Conservation (phyloP, 2,113 vertebrate species). For the Plecotus auritus region DNA sequence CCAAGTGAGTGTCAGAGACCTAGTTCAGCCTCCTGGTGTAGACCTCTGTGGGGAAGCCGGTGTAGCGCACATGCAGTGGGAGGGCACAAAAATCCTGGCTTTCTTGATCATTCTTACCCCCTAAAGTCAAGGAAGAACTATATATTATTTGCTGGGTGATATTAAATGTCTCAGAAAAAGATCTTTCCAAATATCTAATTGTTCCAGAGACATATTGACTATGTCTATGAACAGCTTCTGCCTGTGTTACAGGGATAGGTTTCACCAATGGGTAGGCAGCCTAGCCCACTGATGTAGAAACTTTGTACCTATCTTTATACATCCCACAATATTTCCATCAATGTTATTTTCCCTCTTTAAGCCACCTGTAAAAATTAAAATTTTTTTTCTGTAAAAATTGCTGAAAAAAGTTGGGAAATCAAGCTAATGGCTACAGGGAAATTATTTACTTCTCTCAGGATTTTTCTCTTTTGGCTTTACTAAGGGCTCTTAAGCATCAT, state of each 20-base stretch:
- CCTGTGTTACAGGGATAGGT: background rate
- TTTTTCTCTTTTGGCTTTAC: background rate
- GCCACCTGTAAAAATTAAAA: conserved; percentile 73
- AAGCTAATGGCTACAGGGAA: conserved; percentile 49
- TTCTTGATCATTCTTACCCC: background rate
- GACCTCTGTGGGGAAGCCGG: background rate
- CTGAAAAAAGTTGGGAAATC: conserved; percentile 59
- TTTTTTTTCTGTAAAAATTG: background rate
- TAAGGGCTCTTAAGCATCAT: background rate
- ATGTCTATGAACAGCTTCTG: background rate
- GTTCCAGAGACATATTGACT: background rate
- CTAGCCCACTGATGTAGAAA: background rate
- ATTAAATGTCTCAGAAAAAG: background rate
- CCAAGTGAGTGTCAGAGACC: background rate
- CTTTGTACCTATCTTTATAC: conserved; percentile 50
- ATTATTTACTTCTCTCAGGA: background rate
- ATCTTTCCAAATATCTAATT: background rate
- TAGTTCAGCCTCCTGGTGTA: background rate
- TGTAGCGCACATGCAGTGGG: too few relatives aligned
- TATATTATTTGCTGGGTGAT: background rate
- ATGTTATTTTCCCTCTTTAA: conserved; percentile 37
- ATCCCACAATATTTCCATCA: conserved; percentile 55
- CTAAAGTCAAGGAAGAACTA: background rate
- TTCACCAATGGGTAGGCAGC: background rate
- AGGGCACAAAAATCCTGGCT: background rate